Base-by-base conservation (phyloP, 2,888 invertebrate species). In the Gryllus longicercus region DNA sequence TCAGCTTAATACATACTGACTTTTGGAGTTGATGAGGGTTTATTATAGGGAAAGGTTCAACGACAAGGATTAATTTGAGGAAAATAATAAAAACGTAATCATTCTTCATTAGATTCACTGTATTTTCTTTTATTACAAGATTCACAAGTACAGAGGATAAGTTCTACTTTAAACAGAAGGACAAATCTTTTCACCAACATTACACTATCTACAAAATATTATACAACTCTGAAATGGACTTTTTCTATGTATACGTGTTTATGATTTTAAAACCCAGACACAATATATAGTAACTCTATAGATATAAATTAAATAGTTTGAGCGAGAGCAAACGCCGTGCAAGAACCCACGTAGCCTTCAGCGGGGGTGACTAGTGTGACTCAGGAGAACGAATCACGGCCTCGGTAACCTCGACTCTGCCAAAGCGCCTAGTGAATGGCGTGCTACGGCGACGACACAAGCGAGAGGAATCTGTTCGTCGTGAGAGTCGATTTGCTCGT, bases 171-270 rank as follows among this genome's bases (percentile, higher is more conserved):
- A 63, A 63, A 63, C 63, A 63, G n/a, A 14, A 63, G 63, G 63
- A 63, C 63, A 63, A 63, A 63, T 63, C 63, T 63, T 63, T 63
- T 63, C 63, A 63, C 63, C 63, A 63, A 63, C 63, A 63, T 63
- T 18, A 63, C 63, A 63, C 63, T 63, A 63, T 63, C 63, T 63
- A 63, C 63, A 63, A 63, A 63, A 63, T 63, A 63, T 63, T 63
- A 63, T 63, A 63, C 63, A 63, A 18, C 63, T 63, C 16, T 63
- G 63, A n/a, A 63, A 63, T 63, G 14, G 63, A 12, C n/a, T 63
- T n/a, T 63, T 63, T n/a, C n/a, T 63, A 63, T 63, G 14, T 63
- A 63, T 63, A 63, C n/a, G 63, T 63, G 63, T 63, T 63, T 63
- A 63, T 63, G 63, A 63, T 63, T 63, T 63, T 63, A 63, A 63